Evolutionary conservation across 2,888 invertebrate genomes (phyloP).

Genomic region (Galeopsomyia nigrocyanea): DNA sequence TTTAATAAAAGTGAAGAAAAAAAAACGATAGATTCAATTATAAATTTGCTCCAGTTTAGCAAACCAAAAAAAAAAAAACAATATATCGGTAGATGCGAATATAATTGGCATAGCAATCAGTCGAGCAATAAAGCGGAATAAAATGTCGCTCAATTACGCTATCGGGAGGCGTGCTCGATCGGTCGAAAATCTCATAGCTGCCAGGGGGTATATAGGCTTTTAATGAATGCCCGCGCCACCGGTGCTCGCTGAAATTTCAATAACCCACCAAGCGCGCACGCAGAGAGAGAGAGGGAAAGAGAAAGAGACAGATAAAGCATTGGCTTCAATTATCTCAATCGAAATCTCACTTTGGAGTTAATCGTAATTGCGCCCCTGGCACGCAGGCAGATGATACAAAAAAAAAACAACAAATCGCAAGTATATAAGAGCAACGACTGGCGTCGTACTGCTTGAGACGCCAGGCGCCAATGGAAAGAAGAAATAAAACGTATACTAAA

Average conservation of each 20-base stretch:
- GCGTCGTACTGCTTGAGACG: constrained; percentile 28
- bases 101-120: too few species aligned
- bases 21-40: too few species aligned
- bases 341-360: constrained; percentile 38
- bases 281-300: neutral
- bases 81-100: too few species aligned
- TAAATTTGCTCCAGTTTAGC: too few species aligned
- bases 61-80: too few species aligned
- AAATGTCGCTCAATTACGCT: constrained; percentile 38
- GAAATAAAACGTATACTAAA: constrained; percentile 13
- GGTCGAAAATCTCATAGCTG: constrained; percentile 21
- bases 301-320: constrained; percentile 2
- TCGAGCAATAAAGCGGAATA: constrained; percentile 6
- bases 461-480: constrained; percentile 45
- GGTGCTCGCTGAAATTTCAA: constrained; percentile 27
- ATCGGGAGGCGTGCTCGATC: constrained; percentile 25
- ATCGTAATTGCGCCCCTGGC: constrained; percentile 9
- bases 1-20: too few species aligned
- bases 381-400: neutral
- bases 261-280: constrained; percentile 6
- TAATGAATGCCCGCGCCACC: constrained; percentile 6
- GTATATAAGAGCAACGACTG: neutral
- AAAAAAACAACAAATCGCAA: constrained; percentile 6
- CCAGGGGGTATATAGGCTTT: neutral
- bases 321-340: constrained; percentile 37